Evolutionary conservation across 2,113 vertebrate species (phyloP).

Genomic region (Cyanoderma ruficeps): DNA sequence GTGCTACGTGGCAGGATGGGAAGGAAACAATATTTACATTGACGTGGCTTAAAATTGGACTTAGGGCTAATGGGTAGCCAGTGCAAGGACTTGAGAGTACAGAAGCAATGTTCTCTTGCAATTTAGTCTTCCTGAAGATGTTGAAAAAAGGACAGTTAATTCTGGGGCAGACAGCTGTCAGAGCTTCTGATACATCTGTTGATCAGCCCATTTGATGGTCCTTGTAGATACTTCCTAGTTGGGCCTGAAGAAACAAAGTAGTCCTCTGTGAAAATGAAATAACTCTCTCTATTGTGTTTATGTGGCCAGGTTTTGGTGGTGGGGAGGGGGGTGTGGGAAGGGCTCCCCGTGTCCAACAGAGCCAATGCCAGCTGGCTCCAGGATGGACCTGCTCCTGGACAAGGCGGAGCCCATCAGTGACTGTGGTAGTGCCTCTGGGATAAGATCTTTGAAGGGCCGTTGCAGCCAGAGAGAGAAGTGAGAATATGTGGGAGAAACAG

Average conservation of each 20-base stretch:
- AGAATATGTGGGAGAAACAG: background rate
- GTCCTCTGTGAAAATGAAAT: background rate
- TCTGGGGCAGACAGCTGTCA: background rate
- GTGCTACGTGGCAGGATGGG: background rate
- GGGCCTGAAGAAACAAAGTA: background rate
- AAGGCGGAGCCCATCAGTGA: background rate
- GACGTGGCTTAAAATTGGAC: background rate
- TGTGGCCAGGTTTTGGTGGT: background rate
- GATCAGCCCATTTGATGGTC: background rate
- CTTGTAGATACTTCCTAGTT: background rate
- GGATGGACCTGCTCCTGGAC: background rate
- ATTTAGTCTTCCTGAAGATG: background rate
- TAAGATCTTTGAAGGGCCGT: background rate
- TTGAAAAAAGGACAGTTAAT: background rate
- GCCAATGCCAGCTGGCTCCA: background rate
- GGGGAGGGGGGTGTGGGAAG: fast-evolving
- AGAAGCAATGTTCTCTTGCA: background rate
- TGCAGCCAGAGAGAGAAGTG: background rate
- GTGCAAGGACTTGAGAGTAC: background rate
- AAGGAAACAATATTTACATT: background rate
- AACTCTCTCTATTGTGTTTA: background rate
- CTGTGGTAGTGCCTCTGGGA: background rate
- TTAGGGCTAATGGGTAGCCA: background rate
- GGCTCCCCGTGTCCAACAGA: background rate
- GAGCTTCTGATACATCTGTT: background rate